These are phyloP conservation scores for Papilio xuthus DNA, from an alignment of 1,140 invertebrate species.

Conservation along the genomic window DNA sequence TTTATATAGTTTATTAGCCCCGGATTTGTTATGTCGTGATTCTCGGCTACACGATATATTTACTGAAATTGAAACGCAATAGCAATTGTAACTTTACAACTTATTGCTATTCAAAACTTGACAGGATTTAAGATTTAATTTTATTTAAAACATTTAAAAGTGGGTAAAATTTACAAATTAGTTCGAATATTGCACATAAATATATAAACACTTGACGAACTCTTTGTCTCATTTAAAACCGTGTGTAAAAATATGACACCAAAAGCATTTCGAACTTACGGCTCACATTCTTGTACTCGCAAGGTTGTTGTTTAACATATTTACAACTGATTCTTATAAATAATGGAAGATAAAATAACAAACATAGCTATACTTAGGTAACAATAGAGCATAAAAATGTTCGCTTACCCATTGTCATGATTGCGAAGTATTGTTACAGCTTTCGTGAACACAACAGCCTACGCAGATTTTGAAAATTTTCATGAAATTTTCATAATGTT, in stretches of 20 bases:
- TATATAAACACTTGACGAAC: neutral
- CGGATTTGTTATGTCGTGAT: neutral
- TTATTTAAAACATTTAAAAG: too few relatives aligned
- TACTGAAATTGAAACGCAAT: neutral
- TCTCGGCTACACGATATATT: neutral
- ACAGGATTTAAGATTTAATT: neutral
- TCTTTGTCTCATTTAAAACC: neutral
- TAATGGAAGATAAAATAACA: neutral
- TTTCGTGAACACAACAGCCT: neutral
- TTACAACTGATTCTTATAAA: neutral
- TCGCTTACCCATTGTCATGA: conserved; percentile 67
- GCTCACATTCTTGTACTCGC: neutral
- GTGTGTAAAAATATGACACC: neutral
- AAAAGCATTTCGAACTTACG: neutral
- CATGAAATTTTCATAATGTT: conserved; percentile 64
- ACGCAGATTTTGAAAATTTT: conserved; percentile 55
- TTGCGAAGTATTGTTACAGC: conserved; percentile 33
- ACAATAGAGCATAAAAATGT: conserved; percentile 25
- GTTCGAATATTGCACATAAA: too few relatives aligned
- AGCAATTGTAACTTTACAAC: neutral
- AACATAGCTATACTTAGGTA: neutral
- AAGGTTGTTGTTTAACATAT: neutral
- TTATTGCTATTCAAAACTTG: neutral
- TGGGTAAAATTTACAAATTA: too few relatives aligned
- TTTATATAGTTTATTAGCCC: too few relatives aligned